These are phyloP conservation scores for Eurypyga helias DNA, from an alignment of 2,113 vertebrate genomes.

Conservation along the genomic window DNA sequence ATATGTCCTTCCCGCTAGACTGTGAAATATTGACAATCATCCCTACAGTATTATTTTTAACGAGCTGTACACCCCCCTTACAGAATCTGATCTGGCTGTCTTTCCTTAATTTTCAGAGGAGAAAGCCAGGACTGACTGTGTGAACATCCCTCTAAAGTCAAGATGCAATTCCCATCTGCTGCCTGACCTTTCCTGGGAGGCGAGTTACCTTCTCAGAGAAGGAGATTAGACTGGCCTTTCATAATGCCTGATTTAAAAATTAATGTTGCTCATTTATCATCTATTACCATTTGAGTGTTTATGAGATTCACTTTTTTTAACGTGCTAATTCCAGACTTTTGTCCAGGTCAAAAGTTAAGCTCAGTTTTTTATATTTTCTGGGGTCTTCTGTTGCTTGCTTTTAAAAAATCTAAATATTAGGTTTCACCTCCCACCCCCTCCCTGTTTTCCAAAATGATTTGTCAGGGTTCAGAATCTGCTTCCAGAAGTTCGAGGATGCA, in stretches of 20 bases:
- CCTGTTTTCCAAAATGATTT: neutral
- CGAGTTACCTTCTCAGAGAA: neutral
- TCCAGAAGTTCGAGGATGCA: neutral
- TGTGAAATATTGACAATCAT: neutral
- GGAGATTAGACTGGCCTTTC: neutral
- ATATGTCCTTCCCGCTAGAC: neutral
- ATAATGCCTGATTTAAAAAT: neutral
- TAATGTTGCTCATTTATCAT: fast-evolving
- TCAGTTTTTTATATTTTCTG: neutral
- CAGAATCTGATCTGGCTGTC: neutral
- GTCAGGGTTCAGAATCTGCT: neutral
- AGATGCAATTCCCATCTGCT: neutral
- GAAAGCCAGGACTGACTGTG: neutral
- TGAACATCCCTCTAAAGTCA: neutral
- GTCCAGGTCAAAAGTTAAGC: neutral
- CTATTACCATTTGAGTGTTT: neutral
- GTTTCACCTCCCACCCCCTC: neutral
- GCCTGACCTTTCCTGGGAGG: neutral
- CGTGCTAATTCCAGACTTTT: neutral
- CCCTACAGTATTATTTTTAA: neutral
- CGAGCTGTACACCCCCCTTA: neutral
- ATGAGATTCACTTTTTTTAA: neutral
- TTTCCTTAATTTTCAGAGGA: neutral
- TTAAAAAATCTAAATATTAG: neutral
- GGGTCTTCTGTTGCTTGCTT: neutral